Evolutionary conservation across 2,797 vertebrate species (phyloP).

Genomic region (Rhynchotus rufescens): DNA sequence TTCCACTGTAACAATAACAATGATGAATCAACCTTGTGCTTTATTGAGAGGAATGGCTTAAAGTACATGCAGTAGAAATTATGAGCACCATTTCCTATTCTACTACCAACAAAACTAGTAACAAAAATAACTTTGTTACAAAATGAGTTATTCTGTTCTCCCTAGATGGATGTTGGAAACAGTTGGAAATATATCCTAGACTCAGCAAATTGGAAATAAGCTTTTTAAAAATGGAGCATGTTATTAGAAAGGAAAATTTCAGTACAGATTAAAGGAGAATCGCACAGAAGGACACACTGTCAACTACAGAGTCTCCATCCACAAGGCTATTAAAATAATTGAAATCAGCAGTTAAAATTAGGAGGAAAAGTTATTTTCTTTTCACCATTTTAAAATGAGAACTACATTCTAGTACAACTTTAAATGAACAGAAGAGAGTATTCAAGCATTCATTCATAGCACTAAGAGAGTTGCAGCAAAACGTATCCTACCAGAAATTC

Average conservation of each 20-base stretch:
- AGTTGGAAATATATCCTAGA: background rate
- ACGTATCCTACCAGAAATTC: background rate
- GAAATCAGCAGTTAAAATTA: background rate
- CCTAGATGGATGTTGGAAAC: background rate
- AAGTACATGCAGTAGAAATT: background rate
- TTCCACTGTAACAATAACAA: background rate
- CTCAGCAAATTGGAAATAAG: background rate
- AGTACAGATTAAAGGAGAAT: background rate
- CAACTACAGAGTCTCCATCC: background rate
- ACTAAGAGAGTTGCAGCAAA: background rate
- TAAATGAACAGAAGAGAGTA: background rate
- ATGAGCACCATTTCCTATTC: background rate
- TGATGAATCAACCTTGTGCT: background rate
- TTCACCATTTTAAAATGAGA: background rate
- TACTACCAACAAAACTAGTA: background rate
- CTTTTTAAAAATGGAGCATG: background rate
- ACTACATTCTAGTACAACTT: background rate
- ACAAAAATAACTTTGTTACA: slow-evolving; percentile 25
- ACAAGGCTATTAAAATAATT: background rate
- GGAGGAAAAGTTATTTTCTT: background rate
- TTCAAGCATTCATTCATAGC: background rate
- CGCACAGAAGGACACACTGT: background rate
- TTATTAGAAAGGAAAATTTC: background rate
- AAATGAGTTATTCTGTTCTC: background rate
- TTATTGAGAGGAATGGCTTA: background rate